Percentiles rank a stretch among this genome's conserved stretches.
phyloP scores from a whole-genome alignment of 2,797 vertebrate species.

The Phrynocephalus forsythii region DNA sequence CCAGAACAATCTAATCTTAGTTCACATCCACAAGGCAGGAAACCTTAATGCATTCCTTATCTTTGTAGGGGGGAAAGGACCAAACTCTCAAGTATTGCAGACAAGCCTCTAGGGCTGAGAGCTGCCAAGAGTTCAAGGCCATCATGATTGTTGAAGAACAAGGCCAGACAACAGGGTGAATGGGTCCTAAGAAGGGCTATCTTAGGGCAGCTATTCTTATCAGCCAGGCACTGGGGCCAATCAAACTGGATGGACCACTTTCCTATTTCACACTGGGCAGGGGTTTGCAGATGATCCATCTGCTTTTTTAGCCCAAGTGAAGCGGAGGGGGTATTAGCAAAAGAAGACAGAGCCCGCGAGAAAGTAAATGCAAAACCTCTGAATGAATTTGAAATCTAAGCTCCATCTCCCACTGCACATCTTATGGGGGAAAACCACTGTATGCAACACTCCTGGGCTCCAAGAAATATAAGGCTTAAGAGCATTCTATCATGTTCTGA shows the following conservation, averaged over 20 bases:
- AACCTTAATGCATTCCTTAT: constrained; percentile 62
- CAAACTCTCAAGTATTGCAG: constrained; percentile 14
- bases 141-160: constrained; percentile 6
- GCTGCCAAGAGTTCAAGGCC: constrained; percentile 65
- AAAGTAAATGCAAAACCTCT: constrained; percentile 8
- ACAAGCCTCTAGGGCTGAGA: constrained; percentile 36
- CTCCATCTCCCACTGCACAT: neutral
- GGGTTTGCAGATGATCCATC: neutral
- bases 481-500: constrained; percentile 2
- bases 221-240: constrained; percentile 13
- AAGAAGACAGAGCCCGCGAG: neutral
- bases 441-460: neutral
- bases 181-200: neutral
- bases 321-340: neutral
- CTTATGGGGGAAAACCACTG: neutral
- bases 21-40: constrained; percentile 69
- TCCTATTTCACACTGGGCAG: neutral
- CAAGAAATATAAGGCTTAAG: neutral
- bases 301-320: neutral
- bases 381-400: neutral
- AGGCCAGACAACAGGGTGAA: constrained; percentile 15
- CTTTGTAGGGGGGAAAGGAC: constrained; percentile 57
- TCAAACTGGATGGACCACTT: neutral
- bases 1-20: constrained; percentile 63
- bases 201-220: constrained; percentile 16